phyloP scores from a whole-genome alignment of 2,888 invertebrate genomes.

The Patella pellucida region DNA sequence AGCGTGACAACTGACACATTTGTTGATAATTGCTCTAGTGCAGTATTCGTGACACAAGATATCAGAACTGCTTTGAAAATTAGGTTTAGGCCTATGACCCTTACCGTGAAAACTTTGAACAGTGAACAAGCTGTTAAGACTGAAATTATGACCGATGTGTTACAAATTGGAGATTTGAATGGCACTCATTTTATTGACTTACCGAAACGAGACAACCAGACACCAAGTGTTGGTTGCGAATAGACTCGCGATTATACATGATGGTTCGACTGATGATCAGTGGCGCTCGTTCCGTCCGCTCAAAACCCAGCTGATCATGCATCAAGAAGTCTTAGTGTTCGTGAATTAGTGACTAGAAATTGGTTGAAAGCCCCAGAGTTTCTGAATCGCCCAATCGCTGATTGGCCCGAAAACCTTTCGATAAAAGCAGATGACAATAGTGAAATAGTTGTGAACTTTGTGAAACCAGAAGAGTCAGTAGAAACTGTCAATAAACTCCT shows the following conservation, averaged over 20 bases:
- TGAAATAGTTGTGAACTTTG: not conserved
- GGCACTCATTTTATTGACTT: not conserved
- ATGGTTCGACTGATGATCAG: conserved; percentile 8
- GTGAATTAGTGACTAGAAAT: not conserved
- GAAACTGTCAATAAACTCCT: not conserved
- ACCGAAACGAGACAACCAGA: conserved; percentile 13
- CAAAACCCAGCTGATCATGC: conserved; percentile 10
- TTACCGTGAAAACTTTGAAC: not conserved
- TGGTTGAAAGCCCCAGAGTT: not conserved
- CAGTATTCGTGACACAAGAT: not conserved
- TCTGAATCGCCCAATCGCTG: not conserved
- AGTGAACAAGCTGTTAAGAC: not conserved
- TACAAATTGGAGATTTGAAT: not conserved
- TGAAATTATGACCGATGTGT: not conserved
- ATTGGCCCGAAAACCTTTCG: not conserved
- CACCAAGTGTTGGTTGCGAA: conserved; percentile 16
- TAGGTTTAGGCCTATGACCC: not conserved
- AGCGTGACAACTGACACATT: not conserved
- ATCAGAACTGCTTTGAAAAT: not conserved
- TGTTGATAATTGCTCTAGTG: not conserved
- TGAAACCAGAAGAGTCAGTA: not conserved
- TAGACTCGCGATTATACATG: not conserved
- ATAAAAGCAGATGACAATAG: not conserved
- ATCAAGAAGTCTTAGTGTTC: not conserved
- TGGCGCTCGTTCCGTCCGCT: not conserved